Conservation (phyloP, 2,797 vertebrate genomes). For the Trichosurus vulpecula region DNA sequence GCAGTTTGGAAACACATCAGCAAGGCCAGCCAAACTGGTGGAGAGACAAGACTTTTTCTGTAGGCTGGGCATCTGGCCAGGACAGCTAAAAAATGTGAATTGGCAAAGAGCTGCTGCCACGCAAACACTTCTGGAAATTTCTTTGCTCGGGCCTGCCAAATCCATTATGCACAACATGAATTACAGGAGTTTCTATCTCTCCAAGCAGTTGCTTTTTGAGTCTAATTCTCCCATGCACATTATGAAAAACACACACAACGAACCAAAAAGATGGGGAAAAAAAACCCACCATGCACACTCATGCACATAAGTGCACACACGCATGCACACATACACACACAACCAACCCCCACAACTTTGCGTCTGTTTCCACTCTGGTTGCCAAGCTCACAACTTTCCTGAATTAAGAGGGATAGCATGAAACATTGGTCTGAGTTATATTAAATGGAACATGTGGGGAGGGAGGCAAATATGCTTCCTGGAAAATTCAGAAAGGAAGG, state of each 20-base stretch:
- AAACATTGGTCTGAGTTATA: constrained; percentile 83
- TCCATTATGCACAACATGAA: constrained; percentile 91
- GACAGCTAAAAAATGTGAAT: constrained; percentile 90
- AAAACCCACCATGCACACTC: constrained; percentile 32
- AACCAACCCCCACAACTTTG: constrained; percentile 29
- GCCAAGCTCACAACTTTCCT: constrained; percentile 85
- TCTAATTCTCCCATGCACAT: constrained; percentile 77
- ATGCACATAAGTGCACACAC: background rate
- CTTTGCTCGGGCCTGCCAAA: constrained; percentile 90
- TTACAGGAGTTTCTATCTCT: constrained; percentile 82
- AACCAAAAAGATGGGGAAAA: constrained; percentile 63
- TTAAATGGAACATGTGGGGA: constrained; percentile 81
- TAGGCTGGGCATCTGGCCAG: constrained; percentile 89
- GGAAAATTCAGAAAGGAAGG: constrained; percentile 82
- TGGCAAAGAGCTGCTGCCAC: constrained; percentile 90
- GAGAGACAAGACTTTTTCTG: constrained; percentile 91
- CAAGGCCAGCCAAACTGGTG: constrained; percentile 89
- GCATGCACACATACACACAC: background rate
- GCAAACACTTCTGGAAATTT: constrained; percentile 98
- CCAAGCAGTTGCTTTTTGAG: constrained; percentile 81
- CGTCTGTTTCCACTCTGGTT: constrained; percentile 80
- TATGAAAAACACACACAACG: constrained; percentile 70
- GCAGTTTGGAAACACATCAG: constrained; percentile 92
- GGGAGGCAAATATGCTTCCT: constrained; percentile 84
- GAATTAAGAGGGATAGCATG: constrained; percentile 84